Evolutionary conservation across 1,140 invertebrate species (phyloP).

Genomic region (Orussus abietinus): DNA sequence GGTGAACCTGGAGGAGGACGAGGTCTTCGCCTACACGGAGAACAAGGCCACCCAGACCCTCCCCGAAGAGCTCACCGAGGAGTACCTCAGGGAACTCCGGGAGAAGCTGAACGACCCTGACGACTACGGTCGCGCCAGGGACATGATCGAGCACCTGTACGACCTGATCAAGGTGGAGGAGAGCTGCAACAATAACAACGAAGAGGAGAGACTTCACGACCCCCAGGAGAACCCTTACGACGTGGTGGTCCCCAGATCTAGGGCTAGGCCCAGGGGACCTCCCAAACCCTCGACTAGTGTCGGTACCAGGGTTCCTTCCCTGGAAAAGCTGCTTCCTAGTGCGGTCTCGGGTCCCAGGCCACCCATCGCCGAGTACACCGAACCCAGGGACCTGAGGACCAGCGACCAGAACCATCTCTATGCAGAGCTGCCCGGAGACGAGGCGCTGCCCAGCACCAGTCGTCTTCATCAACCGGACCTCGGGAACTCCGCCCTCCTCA

Average conservation of each 20-base stretch:
- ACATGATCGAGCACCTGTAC: slow-evolving; percentile 75
- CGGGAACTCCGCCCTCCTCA: slow-evolving; percentile 26
- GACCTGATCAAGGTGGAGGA: slow-evolving; percentile 74
- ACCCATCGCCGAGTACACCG: slow-evolving; percentile 53
- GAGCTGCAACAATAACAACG: slow-evolving; percentile 62
- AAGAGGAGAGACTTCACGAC: slow-evolving; percentile 40
- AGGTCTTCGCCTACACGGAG: slow-evolving; percentile 52
- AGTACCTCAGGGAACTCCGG: slow-evolving; percentile 65
- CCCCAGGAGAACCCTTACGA: slow-evolving; percentile 66
- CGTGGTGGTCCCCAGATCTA: slow-evolving; percentile 53
- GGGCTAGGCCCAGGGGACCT: slow-evolving; percentile 39
- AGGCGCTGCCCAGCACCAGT: slow-evolving; percentile 48
- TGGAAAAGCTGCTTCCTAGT: slow-evolving; percentile 58
- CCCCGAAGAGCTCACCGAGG: slow-evolving; percentile 70
- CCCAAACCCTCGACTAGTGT: slow-evolving; percentile 56
- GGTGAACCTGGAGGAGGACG: slow-evolving; percentile 30
- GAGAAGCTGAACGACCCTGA: slow-evolving; percentile 69
- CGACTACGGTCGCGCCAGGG: slow-evolving; percentile 68
- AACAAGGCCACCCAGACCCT: slow-evolving; percentile 70
- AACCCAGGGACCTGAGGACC: slow-evolving; percentile 50
- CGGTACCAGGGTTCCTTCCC: slow-evolving; percentile 60
- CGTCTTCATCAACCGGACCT: slow-evolving; percentile 46
- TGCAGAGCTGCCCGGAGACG: slow-evolving; percentile 51
- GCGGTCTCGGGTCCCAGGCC: slow-evolving; percentile 37
- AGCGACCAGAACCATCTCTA: slow-evolving; percentile 53